Conservation (phyloP, 2,888 invertebrate genomes). For the Dicranocentrus wangi region DNA sequence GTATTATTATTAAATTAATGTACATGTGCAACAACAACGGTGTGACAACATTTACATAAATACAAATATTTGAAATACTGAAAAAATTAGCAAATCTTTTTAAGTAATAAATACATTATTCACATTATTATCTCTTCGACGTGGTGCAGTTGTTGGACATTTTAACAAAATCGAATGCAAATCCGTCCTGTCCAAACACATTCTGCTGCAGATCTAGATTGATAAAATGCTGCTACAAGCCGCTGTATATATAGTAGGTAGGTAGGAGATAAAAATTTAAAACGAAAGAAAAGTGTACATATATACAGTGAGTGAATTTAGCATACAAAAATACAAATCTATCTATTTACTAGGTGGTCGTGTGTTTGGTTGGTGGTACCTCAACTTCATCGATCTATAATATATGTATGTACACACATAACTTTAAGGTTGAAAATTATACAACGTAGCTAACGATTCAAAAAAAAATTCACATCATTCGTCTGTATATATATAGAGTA, state of each 20-base stretch:
- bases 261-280: too few species aligned
- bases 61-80: constrained; percentile 22
- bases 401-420: neutral
- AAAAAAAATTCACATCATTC: too few species aligned
- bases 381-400: neutral
- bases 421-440: neutral
- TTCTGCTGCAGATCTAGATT: constrained; percentile 40
- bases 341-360: neutral
- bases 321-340: neutral
- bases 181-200: constrained; percentile 64
- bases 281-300: too few species aligned
- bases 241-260: constrained; percentile 4
- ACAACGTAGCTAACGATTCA: too few species aligned
- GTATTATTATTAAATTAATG: neutral
- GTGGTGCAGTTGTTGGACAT: constrained; percentile 59
- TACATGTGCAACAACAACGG: constrained; percentile 22
- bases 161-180: constrained; percentile 59
- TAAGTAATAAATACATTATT: constrained; percentile 29
- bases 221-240: neutral
- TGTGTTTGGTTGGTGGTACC: constrained; percentile 23
- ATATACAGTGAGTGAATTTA: neutral
- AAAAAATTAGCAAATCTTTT: constrained; percentile 19
- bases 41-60: constrained; percentile 46
- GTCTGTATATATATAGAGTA: too few species aligned
- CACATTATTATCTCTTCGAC: constrained; percentile 26